Conservation (phyloP, 2,113 vertebrate genomes). For the Stegostoma tigrinum region DNA sequence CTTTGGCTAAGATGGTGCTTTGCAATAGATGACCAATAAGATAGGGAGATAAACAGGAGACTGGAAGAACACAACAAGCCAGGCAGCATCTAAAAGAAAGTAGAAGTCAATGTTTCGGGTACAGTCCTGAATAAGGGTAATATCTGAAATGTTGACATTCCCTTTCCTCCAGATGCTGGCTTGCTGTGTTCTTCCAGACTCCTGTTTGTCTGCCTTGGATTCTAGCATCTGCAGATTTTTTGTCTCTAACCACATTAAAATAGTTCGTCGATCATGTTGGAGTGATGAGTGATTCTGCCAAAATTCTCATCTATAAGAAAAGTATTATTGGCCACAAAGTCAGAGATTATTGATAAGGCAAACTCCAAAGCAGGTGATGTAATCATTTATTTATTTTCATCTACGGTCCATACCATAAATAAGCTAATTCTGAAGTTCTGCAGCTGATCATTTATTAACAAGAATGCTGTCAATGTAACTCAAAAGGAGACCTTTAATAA, state of each 20-base stretch:
- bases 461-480: not conserved
- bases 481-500: not conserved
- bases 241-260: no score
- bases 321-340: not conserved
- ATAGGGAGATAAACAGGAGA: no score
- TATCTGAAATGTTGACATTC: no score
- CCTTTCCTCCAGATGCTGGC: no score
- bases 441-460: not conserved
- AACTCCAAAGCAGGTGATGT: not conserved
- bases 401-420: not conserved
- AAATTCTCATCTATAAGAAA: not conserved
- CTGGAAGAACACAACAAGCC: no score
- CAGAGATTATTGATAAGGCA: not conserved
- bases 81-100: no score
- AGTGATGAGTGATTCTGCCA: not conserved
- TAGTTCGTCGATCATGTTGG: not conserved
- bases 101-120: no score
- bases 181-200: no score
- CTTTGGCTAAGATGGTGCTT: not conserved
- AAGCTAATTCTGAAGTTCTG: not conserved
- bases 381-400: not conserved
- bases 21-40: not conserved
- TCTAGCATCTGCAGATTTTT: no score
- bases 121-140: no score
- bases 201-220: no score